phyloP scores from a whole-genome alignment of 1,140 invertebrate genomes.

The Glossosoma conforme region DNA sequence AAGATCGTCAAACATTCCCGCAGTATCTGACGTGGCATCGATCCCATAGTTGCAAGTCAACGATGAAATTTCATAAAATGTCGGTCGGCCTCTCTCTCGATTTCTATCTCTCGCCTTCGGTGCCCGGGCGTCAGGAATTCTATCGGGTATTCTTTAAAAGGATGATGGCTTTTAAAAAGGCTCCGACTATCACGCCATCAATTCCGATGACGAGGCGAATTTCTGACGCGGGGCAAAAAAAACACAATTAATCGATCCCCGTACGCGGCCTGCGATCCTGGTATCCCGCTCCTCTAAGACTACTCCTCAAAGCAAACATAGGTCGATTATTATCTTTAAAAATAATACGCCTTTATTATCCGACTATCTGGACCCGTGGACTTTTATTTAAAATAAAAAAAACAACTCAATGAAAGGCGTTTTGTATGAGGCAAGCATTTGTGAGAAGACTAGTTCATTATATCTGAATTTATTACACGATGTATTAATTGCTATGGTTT shows the following conservation, averaged over 20 bases:
- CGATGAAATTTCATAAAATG: too few relatives aligned
- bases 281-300: background rate
- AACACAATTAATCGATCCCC: constrained; percentile 30
- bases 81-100: too few relatives aligned
- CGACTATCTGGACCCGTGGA: too few relatives aligned
- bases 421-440: too few relatives aligned
- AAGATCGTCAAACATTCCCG: too few relatives aligned
- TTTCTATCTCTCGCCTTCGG: constrained; percentile 18
- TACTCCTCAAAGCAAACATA: constrained; percentile 28
- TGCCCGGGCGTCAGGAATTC: constrained; percentile 6
- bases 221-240: constrained; percentile 27
- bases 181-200: constrained; percentile 31
- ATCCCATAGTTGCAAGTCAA: too few relatives aligned
- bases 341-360: constrained; percentile 28
- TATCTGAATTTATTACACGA: too few relatives aligned
- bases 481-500: too few relatives aligned
- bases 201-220: constrained; percentile 31
- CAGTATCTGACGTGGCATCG: too few relatives aligned
- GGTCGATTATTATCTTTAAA: constrained; percentile 31
- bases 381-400: too few relatives aligned
- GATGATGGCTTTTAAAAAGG: constrained; percentile 32
- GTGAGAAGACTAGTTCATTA: too few relatives aligned
- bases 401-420: too few relatives aligned
- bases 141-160: constrained; percentile 27
- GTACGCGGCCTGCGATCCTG: constrained; percentile 2